A percentile compares a stretch with the other conserved stretches of the same genome.
phyloP scores from a whole-genome alignment of 2,888 invertebrate species.

The Boloria selene region DNA sequence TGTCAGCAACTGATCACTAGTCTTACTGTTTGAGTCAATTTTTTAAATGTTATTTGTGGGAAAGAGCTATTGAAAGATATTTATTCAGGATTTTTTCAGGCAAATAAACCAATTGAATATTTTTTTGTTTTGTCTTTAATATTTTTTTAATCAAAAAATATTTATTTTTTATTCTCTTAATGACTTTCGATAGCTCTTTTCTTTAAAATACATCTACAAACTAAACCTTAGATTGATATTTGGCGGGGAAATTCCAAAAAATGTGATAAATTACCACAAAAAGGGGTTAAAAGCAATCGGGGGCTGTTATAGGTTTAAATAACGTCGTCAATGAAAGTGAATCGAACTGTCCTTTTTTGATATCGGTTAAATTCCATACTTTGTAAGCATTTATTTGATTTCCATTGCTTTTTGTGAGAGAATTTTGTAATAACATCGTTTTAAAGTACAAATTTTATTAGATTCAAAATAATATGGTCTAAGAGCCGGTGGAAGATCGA shows the following conservation, averaged over 20 bases:
- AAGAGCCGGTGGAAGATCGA: too few relatives aligned
- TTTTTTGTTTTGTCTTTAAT: too few relatives aligned
- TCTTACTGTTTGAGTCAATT: conserved; percentile 83
- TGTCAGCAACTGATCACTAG: conserved; percentile 94
- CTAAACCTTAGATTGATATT: conserved; percentile 2
- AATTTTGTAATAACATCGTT: background rate
- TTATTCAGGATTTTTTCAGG: background rate
- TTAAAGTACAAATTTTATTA: background rate
- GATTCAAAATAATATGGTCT: too few relatives aligned
- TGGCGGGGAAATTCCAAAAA: conserved; percentile 8
- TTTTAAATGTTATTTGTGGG: background rate
- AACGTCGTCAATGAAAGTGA: background rate
- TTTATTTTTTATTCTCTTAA: too few relatives aligned
- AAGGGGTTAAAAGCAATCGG: conserved; percentile 18
- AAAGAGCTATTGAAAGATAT: conserved; percentile 1
- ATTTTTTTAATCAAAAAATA: too few relatives aligned
- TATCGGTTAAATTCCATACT: conserved; percentile 5
- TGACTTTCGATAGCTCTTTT: conserved; percentile 1
- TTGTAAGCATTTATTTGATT: conserved; percentile 12
- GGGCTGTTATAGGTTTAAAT: conserved; percentile 21
- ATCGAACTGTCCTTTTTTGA: background rate
- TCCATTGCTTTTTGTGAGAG: conserved; percentile 11
- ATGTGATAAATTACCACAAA: conserved; percentile 14
- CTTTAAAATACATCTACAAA: background rate
- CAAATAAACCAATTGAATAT: too few relatives aligned